Percentiles rank a stretch among this genome's conserved stretches.
Evolutionary conservation across 53 echinoderm and acorn worm genomes (phyloP).

Genomic region (Henricia sp.): DNA sequence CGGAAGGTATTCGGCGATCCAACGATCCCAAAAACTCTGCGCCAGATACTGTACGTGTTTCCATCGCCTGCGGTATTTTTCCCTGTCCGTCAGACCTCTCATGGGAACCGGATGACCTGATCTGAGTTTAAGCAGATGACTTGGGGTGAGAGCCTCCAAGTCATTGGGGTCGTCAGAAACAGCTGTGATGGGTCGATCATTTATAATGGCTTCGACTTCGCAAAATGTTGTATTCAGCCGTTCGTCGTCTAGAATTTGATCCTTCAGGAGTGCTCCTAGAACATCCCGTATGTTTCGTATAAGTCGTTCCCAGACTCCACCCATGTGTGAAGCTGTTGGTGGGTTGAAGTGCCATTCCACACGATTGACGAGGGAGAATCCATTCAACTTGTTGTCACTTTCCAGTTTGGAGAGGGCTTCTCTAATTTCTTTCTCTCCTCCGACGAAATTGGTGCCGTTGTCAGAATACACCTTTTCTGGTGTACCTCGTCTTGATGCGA

Average conservation of each 20-base stretch:
- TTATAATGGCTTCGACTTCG: not conserved
- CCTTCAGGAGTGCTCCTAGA: not conserved
- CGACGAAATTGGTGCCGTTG: constrained; percentile 79
- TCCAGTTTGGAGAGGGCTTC: constrained; percentile 15
- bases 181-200: not conserved
- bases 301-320: constrained; percentile 1
- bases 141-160: not conserved
- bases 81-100: not conserved
- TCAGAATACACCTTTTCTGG: constrained; percentile 68
- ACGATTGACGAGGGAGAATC: not conserved
- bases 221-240: not conserved
- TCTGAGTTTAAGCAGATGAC: not conserved
- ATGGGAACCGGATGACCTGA: not conserved
- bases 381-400: not conserved
- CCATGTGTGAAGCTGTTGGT: constrained; percentile 6
- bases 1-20: not conserved
- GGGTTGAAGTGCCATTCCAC: constrained; percentile 21
- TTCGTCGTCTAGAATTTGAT: not conserved
- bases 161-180: no score
- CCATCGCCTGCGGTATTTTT: not conserved
- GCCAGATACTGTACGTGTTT: not conserved
- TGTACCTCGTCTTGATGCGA: constrained; percentile 58
- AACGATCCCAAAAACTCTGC: not conserved
- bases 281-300: constrained; percentile 7
- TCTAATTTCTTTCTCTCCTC: constrained; percentile 61